These are phyloP conservation scores for Blastobasis adustella DNA, from an alignment of 2,888 invertebrate species.

Conservation along the genomic window DNA sequence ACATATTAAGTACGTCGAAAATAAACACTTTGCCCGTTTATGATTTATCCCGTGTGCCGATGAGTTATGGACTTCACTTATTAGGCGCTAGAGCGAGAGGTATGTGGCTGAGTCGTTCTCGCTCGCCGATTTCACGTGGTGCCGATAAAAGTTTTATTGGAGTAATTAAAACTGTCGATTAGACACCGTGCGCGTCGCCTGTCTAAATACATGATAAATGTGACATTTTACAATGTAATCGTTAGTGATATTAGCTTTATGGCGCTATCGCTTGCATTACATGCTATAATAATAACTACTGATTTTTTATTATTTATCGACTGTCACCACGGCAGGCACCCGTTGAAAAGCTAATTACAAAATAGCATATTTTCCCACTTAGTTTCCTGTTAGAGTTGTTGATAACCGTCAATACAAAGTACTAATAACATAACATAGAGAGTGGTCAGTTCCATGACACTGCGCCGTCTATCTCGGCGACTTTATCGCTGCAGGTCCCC, in stretches of 20 bases:
- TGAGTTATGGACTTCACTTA: slow-evolving; percentile 67
- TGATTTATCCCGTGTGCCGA: slow-evolving; percentile 69
- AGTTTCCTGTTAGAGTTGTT: not conserved
- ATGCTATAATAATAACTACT: not conserved
- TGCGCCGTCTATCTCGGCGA: slow-evolving; percentile 37
- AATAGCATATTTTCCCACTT: no score
- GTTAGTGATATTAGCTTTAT: slow-evolving; percentile 40
- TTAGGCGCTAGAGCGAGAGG: slow-evolving; percentile 52
- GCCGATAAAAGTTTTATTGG: slow-evolving; percentile 70
- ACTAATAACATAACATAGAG: slow-evolving; percentile 36
- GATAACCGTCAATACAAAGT: slow-evolving; percentile 30
- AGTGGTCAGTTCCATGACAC: slow-evolving; percentile 65
- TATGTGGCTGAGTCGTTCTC: slow-evolving; percentile 43
- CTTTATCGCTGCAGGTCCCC: slow-evolving; percentile 42
- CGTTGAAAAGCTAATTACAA: no score
- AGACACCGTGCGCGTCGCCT: slow-evolving; percentile 50
- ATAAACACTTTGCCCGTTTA: slow-evolving; percentile 70
- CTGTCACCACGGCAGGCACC: no score
- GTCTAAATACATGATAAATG: slow-evolving; percentile 58
- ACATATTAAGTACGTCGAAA: slow-evolving; percentile 72
- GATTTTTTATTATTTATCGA: not conserved
- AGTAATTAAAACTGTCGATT: slow-evolving; percentile 66
- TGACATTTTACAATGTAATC: slow-evolving; percentile 54
- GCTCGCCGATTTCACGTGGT: slow-evolving; percentile 61
- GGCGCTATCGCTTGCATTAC: slow-evolving; percentile 28